phyloP scores from a whole-genome alignment of 1,140 invertebrate genomes.

The Zaprionus capensis region DNA sequence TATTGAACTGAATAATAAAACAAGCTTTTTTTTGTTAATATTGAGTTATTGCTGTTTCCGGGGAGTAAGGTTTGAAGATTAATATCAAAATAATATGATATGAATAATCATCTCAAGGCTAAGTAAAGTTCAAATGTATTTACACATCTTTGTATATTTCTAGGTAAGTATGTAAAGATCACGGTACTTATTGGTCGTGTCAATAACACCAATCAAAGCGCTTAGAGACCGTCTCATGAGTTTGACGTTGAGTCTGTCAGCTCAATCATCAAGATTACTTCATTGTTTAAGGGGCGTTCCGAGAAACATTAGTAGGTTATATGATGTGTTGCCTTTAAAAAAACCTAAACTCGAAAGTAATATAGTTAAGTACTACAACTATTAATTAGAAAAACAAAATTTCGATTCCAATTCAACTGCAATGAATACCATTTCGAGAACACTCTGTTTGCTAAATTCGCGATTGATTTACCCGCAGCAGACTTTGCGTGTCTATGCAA shows the following conservation, averaged over 20 bases:
- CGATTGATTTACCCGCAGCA: conserved; percentile 9
- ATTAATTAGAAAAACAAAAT: neutral
- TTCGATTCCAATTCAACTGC: neutral
- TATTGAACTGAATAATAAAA: conserved; percentile 31
- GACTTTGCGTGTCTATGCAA: neutral
- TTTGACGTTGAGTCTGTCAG: conserved; percentile 33
- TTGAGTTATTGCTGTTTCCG: neutral
- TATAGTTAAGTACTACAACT: neutral
- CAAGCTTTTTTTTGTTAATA: neutral
- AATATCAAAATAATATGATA: too few species aligned
- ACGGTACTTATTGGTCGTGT: conserved; percentile 42
- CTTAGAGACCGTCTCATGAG: conserved; percentile 55
- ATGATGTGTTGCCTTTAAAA: too few species aligned
- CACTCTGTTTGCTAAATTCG: conserved; percentile 1
- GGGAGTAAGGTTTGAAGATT: too few species aligned
- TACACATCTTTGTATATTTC: neutral
- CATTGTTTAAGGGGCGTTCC: conserved; percentile 29
- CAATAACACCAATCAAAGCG: conserved; percentile 67
- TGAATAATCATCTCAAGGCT: neutral
- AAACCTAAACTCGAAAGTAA: too few species aligned
- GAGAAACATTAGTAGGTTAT: conserved; percentile 6
- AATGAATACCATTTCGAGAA: conserved; percentile 23
- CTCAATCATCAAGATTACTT: conserved; percentile 26
- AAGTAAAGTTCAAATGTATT: neutral
- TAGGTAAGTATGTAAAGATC: neutral